Base-by-base conservation (phyloP, 2,888 invertebrate species). In the Watsonalla cultraria region DNA sequence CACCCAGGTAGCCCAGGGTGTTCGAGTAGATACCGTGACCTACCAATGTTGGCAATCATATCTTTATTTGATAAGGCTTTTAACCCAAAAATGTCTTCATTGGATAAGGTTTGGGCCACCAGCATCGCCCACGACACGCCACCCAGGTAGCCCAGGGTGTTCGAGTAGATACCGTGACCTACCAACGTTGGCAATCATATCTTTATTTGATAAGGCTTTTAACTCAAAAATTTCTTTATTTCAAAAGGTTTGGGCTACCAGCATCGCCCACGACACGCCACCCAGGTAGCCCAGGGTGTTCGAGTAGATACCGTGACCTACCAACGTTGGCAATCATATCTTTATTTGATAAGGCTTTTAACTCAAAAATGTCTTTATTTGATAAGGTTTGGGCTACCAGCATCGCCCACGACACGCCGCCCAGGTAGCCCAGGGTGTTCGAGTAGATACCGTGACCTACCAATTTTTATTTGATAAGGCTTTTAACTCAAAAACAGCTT, bases 51-150 rank as follows among this genome's bases (percentile, higher is more conserved):
- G 64, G 50, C 9, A 14, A 45, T 51, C 9, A 49, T 24, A 24
- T 24, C 24, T 2, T 24, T 24, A 24, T 24, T 24, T 24, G 2
- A 24, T 1, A 24, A 24, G 4, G 4, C 24, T 24, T 24, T 24
- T 24, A 2, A 24, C 24, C 4, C 24, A 24, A 24, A 2, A 24
- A 24, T n/a, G n/a, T n/a, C n/a, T n/a, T n/a, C n/a, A n/a, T n/a
- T n/a, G n/a, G n/a, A n/a, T n/a, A n/a, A 99, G 0, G 98, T 98
- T 61, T 99, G 92, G 0, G 99, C 99, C 0, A 99, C 99, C 54
- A 99, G 89, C 97, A 99, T 99, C 2, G 99, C 99, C 99, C 99
- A 99, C 0, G 99, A 98, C 8, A 99, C 99, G 58, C 99, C 99
- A 52, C 99, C 99, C 52, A 99, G 93, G 85, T 98, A 99, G 47